Base-by-base conservation (phyloP, 2,797 vertebrate species). In the Hemibagrus guttatus region DNA sequence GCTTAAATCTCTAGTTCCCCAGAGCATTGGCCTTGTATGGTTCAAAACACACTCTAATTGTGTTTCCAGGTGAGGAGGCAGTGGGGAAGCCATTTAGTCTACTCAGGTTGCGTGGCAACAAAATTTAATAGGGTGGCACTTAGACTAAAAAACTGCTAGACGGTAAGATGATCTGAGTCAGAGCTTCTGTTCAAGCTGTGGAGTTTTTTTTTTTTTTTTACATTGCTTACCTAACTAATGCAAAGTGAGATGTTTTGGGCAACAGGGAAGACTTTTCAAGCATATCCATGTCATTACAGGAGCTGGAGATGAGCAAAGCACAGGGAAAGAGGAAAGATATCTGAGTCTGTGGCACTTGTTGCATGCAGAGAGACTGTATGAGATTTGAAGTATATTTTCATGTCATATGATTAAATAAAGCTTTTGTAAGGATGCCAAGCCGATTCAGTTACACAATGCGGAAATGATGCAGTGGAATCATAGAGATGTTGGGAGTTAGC, bases 41-140 rank as follows among this genome's bases (percentile, higher is more conserved):
- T 83, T 86, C 86, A 86, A 42, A 81, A 52, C 72, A 72, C 79
- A 81, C 75, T 72, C 66, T 87, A 85, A 89, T 88, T 76, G 68
- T 79, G 81, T 81, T 87, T 89, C 68, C 68, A 81, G 63, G 83
- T 66, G 68, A 68, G 61, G 59, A 81, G 19, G 16, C 58, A 64
- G 74, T 75, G 19, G 64, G 82, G 58, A 84, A 69, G 54, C 59
- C 49, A 39, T 82, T 84, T 64, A 76, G 49, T 54, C 35, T 58
- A 35, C 54, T 64, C 26, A 31, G 69, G 81, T 89, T 89, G 74
- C 85, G 52, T 76, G 63, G 64, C 80, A 80, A 80, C 85, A 84
- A 87, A 68, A 82, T 86, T 80, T 86, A 88, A 87, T 85, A 71
- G 42, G 79, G 85, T 76, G 74, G 26, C 58, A 81, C 88, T 89